These are phyloP conservation scores for Pseudopleuronectes americanus DNA, from an alignment of 2,797 vertebrate species.

Conservation along the genomic window DNA sequence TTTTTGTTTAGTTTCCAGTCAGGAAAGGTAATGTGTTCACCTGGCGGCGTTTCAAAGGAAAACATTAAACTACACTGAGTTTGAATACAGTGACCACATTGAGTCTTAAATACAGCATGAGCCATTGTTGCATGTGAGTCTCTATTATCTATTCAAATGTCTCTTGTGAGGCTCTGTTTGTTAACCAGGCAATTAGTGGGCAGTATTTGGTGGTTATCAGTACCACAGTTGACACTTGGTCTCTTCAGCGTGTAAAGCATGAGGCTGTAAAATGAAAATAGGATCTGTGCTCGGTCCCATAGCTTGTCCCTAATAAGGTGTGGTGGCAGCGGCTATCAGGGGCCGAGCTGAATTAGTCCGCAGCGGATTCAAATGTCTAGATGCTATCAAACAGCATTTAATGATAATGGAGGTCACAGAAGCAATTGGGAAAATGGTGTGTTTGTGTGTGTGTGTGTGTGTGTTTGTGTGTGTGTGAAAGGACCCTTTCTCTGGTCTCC, in stretches of 20 bases:
- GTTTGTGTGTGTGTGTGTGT: constrained; percentile 41
- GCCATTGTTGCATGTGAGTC: constrained; percentile 52
- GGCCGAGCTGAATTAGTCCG: constrained; percentile 64
- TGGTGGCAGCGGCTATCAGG: constrained; percentile 65
- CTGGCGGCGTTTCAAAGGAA: constrained; percentile 28
- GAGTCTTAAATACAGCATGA: constrained; percentile 47
- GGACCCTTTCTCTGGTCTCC: constrained; percentile 55
- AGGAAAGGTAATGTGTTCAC: not conserved
- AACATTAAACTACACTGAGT: too few species aligned
- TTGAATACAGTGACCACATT: not conserved
- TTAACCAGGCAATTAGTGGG: constrained; percentile 68
- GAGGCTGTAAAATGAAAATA: constrained; percentile 80
- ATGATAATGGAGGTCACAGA: constrained; percentile 74
- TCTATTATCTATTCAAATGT: constrained; percentile 74
- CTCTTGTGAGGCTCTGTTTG: constrained; percentile 70
- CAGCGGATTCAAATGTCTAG: constrained; percentile 75
- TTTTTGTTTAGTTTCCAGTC: not conserved
- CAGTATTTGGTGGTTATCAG: constrained; percentile 71
- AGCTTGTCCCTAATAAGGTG: constrained; percentile 78
- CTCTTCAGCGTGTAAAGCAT: constrained; percentile 65
- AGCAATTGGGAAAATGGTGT: constrained; percentile 65
- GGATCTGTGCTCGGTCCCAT: constrained; percentile 58
- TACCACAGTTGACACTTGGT: constrained; percentile 60
- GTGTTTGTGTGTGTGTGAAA: constrained; percentile 42
- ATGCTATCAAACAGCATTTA: constrained; percentile 75